These are phyloP conservation scores for Nasonia longicornis DNA, from an alignment of 1,140 invertebrate species.

Conservation along the genomic window DNA sequence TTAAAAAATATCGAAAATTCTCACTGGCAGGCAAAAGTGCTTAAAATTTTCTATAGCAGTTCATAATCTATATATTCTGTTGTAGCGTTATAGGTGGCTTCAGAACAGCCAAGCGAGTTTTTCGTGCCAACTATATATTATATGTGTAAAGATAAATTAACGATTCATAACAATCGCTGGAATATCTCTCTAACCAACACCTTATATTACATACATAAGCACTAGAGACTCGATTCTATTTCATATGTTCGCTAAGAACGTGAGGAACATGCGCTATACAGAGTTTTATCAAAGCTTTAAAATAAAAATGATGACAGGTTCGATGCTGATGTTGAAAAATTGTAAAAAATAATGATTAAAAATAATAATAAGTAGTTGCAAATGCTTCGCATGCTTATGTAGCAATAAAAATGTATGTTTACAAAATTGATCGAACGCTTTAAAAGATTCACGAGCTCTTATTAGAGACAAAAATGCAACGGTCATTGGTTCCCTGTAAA, in stretches of 20 bases:
- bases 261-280: conserved; percentile 29
- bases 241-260: background rate
- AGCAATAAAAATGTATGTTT: background rate
- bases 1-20: conserved; percentile 14
- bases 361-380: background rate
- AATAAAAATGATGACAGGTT: background rate
- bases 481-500: background rate
- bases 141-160: background rate
- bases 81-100: background rate
- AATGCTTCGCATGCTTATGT: conserved; percentile 24
- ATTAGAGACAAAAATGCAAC: background rate
- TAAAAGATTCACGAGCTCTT: background rate
- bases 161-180: conserved; percentile 13
- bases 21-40: conserved; percentile 38
- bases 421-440: background rate
- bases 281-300: conserved; percentile 23
- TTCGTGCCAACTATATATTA: background rate
- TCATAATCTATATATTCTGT: background rate
- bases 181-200: conserved; percentile 28
- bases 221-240: conserved; percentile 15
- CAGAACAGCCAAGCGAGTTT: background rate
- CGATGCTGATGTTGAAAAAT: background rate
- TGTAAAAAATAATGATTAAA: background rate
- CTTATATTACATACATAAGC: conserved; percentile 35
- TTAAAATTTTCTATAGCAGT: background rate